Conservation (phyloP, 2,797 vertebrate species). For the Anguilla anguilla region DNA sequence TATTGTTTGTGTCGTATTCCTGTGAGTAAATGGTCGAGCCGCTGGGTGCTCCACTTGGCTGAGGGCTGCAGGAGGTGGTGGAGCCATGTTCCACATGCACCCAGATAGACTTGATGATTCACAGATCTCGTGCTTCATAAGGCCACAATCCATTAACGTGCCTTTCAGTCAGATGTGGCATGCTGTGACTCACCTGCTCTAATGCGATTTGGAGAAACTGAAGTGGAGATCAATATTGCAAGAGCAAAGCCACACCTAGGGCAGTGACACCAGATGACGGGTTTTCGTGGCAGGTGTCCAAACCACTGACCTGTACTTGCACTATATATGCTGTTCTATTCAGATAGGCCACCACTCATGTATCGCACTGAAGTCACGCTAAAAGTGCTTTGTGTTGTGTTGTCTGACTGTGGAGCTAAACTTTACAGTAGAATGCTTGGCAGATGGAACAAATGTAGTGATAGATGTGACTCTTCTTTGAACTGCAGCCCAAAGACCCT, state of each 20-base stretch:
- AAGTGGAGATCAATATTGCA: not conserved
- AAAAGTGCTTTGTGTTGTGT: not conserved
- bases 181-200: not conserved
- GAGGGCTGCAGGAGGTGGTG: not conserved
- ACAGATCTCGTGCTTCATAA: not conserved
- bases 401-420: not conserved
- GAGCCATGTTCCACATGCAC: not conserved
- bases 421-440: not conserved
- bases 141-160: not conserved
- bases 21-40: not conserved
- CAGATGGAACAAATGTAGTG: not conserved
- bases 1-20: not conserved
- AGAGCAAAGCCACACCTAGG: not conserved
- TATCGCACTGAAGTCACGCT: too few relatives aligned
- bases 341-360: not conserved
- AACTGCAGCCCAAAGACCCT: not conserved
- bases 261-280: not conserved
- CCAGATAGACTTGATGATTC: not conserved
- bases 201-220: not conserved
- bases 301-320: not conserved
- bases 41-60: not conserved
- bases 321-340: not conserved
- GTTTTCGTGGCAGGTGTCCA: not conserved
- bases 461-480: not conserved
- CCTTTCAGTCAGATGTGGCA: not conserved